A percentile compares a stretch with the other conserved stretches of the same genome.
phyloP scores from a whole-genome alignment of 2,113 vertebrate species.

The Dromiciops gliroides region DNA sequence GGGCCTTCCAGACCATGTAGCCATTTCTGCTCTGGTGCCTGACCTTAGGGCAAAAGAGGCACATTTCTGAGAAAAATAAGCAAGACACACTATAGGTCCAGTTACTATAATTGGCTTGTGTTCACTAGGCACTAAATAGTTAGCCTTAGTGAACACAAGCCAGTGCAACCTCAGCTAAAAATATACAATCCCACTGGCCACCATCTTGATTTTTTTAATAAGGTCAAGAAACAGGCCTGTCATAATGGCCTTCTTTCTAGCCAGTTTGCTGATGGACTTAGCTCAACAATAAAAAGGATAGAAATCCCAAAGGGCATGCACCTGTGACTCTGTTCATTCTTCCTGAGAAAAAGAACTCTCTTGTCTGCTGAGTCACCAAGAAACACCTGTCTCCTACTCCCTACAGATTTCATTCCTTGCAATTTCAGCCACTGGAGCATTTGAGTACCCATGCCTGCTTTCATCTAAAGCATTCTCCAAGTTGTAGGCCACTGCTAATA shows the following conservation, averaged over 20 bases:
- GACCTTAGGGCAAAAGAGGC: neutral
- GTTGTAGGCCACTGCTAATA: neutral
- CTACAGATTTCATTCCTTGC: constrained; percentile 15
- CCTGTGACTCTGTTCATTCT: constrained; percentile 50
- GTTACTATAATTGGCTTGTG: neutral
- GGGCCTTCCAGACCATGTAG: neutral
- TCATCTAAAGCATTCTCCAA: constrained; percentile 28
- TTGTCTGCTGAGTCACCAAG: neutral
- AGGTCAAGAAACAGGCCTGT: constrained; percentile 60
- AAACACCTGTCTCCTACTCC: constrained; percentile 57
- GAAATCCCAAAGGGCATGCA: constrained; percentile 43
- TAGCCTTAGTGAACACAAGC: constrained; percentile 40
- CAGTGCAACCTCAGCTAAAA: constrained; percentile 36
- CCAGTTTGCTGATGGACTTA: constrained; percentile 40
- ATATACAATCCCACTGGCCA: constrained; percentile 56
- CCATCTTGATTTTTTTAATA: constrained; percentile 24
- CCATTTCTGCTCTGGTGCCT: neutral
- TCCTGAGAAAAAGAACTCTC: constrained; percentile 37
- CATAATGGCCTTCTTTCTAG: constrained; percentile 58
- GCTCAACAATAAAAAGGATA: constrained; percentile 31
- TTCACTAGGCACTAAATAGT: constrained; percentile 22
- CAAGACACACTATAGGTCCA: constrained; percentile 29
- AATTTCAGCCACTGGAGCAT: constrained; percentile 25
- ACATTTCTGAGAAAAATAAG: constrained; percentile 39
- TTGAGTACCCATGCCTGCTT: neutral